These are phyloP conservation scores for Pseudomugil tenellus DNA, from an alignment of 2,797 vertebrate species.

Conservation along the genomic window DNA sequence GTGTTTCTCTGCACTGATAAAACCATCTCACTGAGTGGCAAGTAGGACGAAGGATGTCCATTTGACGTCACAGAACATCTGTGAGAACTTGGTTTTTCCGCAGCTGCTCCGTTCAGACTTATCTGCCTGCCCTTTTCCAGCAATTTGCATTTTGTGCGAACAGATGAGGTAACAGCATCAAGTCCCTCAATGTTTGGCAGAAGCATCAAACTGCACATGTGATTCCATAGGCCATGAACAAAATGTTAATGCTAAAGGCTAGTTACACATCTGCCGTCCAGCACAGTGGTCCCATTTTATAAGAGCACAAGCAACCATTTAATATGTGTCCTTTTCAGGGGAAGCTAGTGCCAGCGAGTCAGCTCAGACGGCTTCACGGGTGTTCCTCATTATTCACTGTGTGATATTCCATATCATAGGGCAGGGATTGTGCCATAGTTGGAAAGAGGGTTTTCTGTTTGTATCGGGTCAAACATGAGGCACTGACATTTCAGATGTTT, in stretches of 20 bases:
- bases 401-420: slow-evolving; percentile 72
- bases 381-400: slow-evolving; percentile 73
- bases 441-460: slow-evolving; percentile 53
- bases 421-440: slow-evolving; percentile 49
- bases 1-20: neutral
- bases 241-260: slow-evolving; percentile 76
- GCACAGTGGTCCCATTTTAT: slow-evolving; percentile 76
- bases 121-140: slow-evolving; percentile 37
- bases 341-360: slow-evolving; percentile 44
- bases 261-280: slow-evolving; percentile 77
- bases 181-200: slow-evolving; percentile 61
- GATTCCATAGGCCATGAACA: slow-evolving; percentile 58
- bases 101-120: slow-evolving; percentile 28
- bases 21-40: slow-evolving; percentile 17
- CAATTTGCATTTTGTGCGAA: slow-evolving; percentile 49
- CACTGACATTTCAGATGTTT: slow-evolving; percentile 71
- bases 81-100: slow-evolving; percentile 58
- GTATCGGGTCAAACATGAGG: slow-evolving; percentile 50
- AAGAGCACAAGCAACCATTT: slow-evolving; percentile 76
- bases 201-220: slow-evolving; percentile 59
- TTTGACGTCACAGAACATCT: slow-evolving; percentile 56
- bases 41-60: neutral
- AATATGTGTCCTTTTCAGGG: slow-evolving; percentile 63
- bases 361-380: slow-evolving; percentile 58
- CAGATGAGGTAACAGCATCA: slow-evolving; percentile 48